Evolutionary conservation across 1,140 invertebrate species (phyloP).

Genomic region (Polypedilum vanderplanki): DNA sequence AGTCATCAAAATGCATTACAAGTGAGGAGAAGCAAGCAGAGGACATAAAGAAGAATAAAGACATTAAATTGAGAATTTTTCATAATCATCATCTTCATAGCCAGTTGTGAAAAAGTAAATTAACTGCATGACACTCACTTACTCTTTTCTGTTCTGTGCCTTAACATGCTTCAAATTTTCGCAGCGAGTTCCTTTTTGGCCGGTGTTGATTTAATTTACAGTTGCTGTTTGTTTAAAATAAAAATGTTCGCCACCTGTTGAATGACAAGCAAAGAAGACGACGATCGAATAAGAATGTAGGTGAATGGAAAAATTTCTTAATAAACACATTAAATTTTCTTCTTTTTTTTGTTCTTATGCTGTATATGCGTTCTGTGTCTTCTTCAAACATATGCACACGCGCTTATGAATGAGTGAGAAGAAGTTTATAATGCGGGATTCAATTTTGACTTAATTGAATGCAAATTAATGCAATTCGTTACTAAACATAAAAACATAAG

Average conservation of each 20-base stretch:
- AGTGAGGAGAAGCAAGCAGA: no score
- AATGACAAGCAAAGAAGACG: neutral
- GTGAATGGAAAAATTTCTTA: neutral
- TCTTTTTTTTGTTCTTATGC: neutral
- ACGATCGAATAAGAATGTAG: neutral
- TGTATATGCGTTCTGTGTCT: neutral
- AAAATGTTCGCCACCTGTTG: neutral
- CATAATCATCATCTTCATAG: neutral
- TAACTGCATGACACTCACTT: neutral
- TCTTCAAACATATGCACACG: neutral
- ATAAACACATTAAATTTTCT: neutral
- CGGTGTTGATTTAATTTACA: conserved; percentile 13
- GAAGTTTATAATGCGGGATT: neutral
- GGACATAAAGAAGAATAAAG: no score
- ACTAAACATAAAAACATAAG: neutral
- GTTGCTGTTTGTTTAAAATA: neutral
- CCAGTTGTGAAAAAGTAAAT: conserved; percentile 15
- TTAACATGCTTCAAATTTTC: neutral
- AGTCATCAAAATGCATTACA: no score
- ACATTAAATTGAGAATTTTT: no score
- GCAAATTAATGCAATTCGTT: conserved; percentile 18
- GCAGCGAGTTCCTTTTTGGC: neutral
- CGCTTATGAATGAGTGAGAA: neutral
- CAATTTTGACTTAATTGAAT: neutral
- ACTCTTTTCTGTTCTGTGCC: no score